Conservation (phyloP, 2,888 invertebrate species). For the Eupithecia inturbata region DNA sequence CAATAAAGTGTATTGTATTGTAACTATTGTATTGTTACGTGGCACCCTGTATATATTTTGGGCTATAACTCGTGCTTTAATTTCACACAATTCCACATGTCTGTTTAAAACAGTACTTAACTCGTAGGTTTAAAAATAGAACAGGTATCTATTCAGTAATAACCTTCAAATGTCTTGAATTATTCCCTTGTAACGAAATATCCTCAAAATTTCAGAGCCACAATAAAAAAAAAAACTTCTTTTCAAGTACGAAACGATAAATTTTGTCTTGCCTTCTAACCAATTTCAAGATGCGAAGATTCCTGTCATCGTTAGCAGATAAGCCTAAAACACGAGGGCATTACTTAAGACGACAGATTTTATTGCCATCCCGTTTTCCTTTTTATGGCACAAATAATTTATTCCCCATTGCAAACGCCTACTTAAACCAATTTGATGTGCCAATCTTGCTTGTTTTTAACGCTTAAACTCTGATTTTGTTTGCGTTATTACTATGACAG, state of each 20-base stretch:
- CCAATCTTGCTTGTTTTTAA: constrained; percentile 17
- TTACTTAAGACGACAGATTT: constrained; percentile 73
- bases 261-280: constrained; percentile 52
- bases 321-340: constrained; percentile 67
- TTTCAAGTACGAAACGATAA: constrained; percentile 41
- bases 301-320: constrained; percentile 64
- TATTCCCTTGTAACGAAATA: not conserved
- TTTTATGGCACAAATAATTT: constrained; percentile 71
- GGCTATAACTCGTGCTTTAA: too few relatives aligned
- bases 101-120: too few relatives aligned
- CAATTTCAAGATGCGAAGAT: constrained; percentile 58
- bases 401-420: constrained; percentile 57
- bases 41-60: too few relatives aligned
- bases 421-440: constrained; percentile 41
- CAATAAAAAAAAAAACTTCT: constrained; percentile 39
- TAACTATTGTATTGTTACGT: too few relatives aligned
- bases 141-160: too few relatives aligned
- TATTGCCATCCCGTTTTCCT: constrained; percentile 68
- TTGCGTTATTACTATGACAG: not conserved
- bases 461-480: constrained; percentile 21
- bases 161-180: too few relatives aligned
- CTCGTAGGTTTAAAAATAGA: too few relatives aligned
- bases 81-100: too few relatives aligned
- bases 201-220: constrained; percentile 21
- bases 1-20: too few relatives aligned